Evolutionary conservation across 2,888 invertebrate species (phyloP), one percentile per base, ranked within the genome.

Genomic region (Troglohyphantes excavatus): DNA sequence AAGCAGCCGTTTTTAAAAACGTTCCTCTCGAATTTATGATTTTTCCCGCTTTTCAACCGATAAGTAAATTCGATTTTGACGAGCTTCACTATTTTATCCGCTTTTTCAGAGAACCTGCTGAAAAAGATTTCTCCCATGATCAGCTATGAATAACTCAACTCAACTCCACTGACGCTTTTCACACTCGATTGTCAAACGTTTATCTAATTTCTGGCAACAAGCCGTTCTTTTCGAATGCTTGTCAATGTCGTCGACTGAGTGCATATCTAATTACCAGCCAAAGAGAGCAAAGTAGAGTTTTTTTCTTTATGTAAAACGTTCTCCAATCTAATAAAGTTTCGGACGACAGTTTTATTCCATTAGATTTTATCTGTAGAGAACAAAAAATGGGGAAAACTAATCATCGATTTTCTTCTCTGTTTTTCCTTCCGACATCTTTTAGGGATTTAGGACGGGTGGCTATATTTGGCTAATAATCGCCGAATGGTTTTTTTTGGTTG

Each of bases 11-110:
- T 53, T 53, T 53, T 53, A 53, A 39, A 33, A 53, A 53, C n/a
- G n/a, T 2, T 53, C n/a, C 2, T 53, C 13, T 53, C 13, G n/a
- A 13, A 53, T 65, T 65, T 65, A 39, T 43, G 27, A 65, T 65
- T 17, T 63, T 33, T 65, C 17, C 33, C 65, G 13, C 17, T 19
- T 23, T 29, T 13, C 26, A 53, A 19, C 23, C 68, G 81, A 81
- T 81, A 81, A 81, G 68, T 29, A 81, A 81, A 81, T 81, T 81
- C 81, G 68, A 81, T 81, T 81, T 81, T 81, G 81, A 81, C 65
- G 81, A 81, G 46, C 68, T 65, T 39, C 78, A 65, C 13, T 53
- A 13, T n/a, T 53, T 53, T 9, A 53, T n/a, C 13, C 53, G 17
- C 53, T 53, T 53, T 53, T 53, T 53, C 39, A 39, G 33, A 9